These are phyloP conservation scores for Lipotes vexillifer DNA, from an alignment of 2,113 vertebrate species.

Conservation along the genomic window DNA sequence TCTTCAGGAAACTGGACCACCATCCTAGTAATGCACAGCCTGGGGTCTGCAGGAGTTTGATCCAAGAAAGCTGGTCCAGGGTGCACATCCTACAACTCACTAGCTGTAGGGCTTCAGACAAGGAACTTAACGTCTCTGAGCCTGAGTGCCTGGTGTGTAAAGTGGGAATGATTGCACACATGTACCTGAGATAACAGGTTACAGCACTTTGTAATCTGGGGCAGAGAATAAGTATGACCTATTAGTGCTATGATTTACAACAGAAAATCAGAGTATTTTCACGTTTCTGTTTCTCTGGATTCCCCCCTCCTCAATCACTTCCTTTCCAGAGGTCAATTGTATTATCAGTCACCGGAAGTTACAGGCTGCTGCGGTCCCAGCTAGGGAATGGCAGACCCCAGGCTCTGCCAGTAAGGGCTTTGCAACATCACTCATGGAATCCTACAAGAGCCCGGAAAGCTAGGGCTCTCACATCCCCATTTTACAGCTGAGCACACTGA, in stretches of 20 bases:
- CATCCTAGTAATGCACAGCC: background rate
- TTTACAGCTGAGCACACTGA: background rate
- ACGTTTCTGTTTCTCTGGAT: no score
- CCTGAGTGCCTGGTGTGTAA: background rate
- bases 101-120: background rate
- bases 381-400: accelerated
- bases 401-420: background rate
- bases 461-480: accelerated
- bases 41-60: background rate
- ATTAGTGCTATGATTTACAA: no score
- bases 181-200: accelerated
- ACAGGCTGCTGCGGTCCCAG: background rate
- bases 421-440: no score
- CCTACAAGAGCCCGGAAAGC: background rate
- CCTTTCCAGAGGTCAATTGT: no score
- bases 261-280: background rate
- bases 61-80: background rate
- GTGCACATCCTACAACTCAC: background rate
- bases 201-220: background rate
- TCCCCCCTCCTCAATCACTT: no score
- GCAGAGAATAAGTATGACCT: accelerated
- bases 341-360: accelerated
- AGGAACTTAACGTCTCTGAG: background rate
- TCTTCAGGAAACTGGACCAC: background rate
- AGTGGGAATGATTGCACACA: background rate